Conservation (phyloP, 2,888 invertebrate genomes). For the Ecdyonurus torrentis region DNA sequence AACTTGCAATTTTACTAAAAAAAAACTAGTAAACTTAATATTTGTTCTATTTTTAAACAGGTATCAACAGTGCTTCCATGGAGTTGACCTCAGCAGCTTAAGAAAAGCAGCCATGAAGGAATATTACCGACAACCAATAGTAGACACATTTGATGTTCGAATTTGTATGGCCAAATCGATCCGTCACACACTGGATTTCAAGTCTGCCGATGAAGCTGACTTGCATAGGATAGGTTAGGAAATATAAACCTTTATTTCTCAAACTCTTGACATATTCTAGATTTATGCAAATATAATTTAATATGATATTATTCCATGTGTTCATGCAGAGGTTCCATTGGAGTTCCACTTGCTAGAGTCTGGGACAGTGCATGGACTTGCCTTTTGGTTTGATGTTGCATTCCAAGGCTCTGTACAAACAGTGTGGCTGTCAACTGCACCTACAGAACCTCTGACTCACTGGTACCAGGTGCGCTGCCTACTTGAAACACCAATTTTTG, state of each 20-base stretch:
- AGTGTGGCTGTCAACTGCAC: constrained; percentile 94
- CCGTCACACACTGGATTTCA: constrained; percentile 86
- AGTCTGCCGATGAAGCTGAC: constrained; percentile 80
- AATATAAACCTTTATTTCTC: constrained; percentile 6
- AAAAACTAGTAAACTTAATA: neutral
- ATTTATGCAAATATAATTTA: neutral
- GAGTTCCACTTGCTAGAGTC: constrained; percentile 84
- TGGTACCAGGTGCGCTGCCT: constrained; percentile 99
- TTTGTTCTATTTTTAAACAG: constrained; percentile 20
- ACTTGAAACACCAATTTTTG: constrained; percentile 82
- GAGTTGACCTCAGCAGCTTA: constrained; percentile 84
- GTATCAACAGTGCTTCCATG: constrained; percentile 95
- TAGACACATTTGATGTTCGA: constrained; percentile 94
- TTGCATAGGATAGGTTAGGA: constrained; percentile 64
- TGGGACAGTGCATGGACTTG: constrained; percentile 90
- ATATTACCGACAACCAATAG: constrained; percentile 95
- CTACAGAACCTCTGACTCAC: constrained; percentile 94
- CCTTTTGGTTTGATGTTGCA: constrained; percentile 99
- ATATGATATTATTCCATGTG: neutral
- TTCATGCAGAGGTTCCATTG: constrained; percentile 74
- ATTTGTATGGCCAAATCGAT: constrained; percentile 92
- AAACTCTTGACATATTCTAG: neutral
- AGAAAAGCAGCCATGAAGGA: constrained; percentile 89
- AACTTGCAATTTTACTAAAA: neutral
- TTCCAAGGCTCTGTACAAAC: constrained; percentile 81